Base-by-base conservation (phyloP, 2,888 invertebrate species). In the Lumbricus terrestris region DNA sequence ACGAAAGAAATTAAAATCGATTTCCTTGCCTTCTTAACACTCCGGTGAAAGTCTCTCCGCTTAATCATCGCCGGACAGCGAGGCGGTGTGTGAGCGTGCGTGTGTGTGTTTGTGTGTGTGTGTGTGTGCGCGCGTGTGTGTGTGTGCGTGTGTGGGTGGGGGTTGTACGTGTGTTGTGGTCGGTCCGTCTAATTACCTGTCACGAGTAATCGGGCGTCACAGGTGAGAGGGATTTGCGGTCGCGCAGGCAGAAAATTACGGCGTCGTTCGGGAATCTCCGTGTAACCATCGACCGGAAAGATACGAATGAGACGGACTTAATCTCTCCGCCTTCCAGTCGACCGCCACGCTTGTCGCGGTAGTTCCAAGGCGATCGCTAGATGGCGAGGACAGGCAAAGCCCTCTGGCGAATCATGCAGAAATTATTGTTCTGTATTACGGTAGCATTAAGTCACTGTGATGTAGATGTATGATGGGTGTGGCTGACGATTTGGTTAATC, bases 161-260 rank as follows among this genome's bases (percentile, higher is more conserved):
- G 16, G 3, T 2, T 47, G 47, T 47, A 29, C 29, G 29, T 54
- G 54, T 54, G 69, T 69, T 69, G 69, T 69, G n/a, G 69, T 69
- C 69, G 34, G 85, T 85, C n/a, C 85, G 85, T 34, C 85, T 85
- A 85, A 85, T 85, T 85, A 37, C 85, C 85, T 85, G 85, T 37
- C 85, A 85, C 85, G 34, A 23, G 35, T 34, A 37, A 85, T 85
- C 85, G 85, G 85, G 34, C 85, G 85, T 85, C 85, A 85, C 85
- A 85, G 85, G 85, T 85, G 85, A 85, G 37, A 85, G 85, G 85
- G 85, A 85, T 85, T 85, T 85, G 35, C 35, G 37, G 85, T 85
- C 85, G 85, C 85, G 85, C 37, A 34, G 85, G 35, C 85, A 23
- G 85, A 85, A 85, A 85, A 85, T 85, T 85, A 37, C 85, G 34